These are phyloP conservation scores for Luperina testacea DNA, from an alignment of 2,888 invertebrate species.

Conservation along the genomic window DNA sequence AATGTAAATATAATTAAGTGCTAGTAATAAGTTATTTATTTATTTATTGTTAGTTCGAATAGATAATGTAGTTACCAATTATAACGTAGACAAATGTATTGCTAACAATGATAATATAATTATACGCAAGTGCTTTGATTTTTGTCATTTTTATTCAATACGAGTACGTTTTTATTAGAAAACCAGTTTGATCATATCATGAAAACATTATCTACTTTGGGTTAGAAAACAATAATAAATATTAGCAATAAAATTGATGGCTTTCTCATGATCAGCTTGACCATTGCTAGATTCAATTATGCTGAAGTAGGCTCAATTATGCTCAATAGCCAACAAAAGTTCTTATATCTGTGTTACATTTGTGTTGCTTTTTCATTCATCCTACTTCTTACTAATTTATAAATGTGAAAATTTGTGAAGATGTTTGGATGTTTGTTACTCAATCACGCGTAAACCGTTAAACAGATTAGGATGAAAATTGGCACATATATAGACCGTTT, in stretches of 20 bases:
- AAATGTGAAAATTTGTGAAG: too few relatives aligned
- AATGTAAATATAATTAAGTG: conserved; percentile 64
- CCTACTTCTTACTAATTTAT: too few relatives aligned
- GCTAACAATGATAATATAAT: conserved; percentile 58
- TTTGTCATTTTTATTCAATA: conserved; percentile 44
- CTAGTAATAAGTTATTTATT: conserved; percentile 65
- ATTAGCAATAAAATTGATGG: too few relatives aligned
- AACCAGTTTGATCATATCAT: background rate
- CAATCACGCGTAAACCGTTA: too few relatives aligned
- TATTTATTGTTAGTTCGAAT: conserved; percentile 64
- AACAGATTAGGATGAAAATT: too few relatives aligned
- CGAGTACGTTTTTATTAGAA: background rate
- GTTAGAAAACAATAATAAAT: background rate
- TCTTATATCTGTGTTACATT: background rate
- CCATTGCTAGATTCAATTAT: background rate
- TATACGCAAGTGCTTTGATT: conserved; percentile 59
- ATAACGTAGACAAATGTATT: conserved; percentile 60
- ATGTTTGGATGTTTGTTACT: too few relatives aligned
- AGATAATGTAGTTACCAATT: conserved; percentile 67
- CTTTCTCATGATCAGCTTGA: background rate
- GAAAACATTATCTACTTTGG: background rate
- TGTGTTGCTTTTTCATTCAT: background rate
- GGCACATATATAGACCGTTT: too few relatives aligned
- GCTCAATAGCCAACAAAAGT: background rate
- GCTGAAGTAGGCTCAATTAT: background rate